These are phyloP conservation scores for Carassius gibelio DNA, from an alignment of 2,113 vertebrate species.

Conservation along the genomic window DNA sequence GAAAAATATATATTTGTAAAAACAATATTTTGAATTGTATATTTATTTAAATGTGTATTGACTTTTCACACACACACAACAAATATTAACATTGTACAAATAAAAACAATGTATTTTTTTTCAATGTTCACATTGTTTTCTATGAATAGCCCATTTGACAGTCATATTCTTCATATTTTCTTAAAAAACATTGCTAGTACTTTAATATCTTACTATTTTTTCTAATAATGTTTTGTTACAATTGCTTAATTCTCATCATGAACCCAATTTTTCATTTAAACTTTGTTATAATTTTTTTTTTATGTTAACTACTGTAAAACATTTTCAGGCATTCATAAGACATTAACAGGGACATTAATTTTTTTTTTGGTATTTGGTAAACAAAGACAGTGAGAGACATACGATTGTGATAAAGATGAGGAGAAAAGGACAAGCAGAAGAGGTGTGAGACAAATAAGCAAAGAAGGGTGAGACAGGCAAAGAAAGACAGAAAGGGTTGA, in stretches of 20 bases:
- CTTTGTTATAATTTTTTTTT: background rate
- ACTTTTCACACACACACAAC: too few species aligned
- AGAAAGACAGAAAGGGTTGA: background rate
- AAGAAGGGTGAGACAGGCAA: background rate
- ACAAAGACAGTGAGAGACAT: background rate
- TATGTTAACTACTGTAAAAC: background rate
- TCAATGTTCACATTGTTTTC: too few species aligned
- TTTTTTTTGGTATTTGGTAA: background rate
- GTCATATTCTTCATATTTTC: background rate
- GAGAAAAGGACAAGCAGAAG: background rate
- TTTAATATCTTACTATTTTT: background rate
- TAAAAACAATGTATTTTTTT: too few species aligned
- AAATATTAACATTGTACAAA: too few species aligned
- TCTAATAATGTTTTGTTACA: background rate
- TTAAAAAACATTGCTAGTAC: background rate
- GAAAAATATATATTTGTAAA: too few species aligned
- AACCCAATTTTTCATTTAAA: background rate
- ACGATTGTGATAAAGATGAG: background rate
- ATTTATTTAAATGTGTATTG: too few species aligned
- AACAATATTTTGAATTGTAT: too few species aligned
- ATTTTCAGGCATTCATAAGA: background rate
- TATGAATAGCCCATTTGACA: background rate
- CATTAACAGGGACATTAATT: background rate
- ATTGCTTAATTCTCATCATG: background rate
- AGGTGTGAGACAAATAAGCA: background rate